These are phyloP conservation scores for Hydriomena furcata DNA, from an alignment of 2,888 invertebrate genomes.

Conservation along the genomic window DNA sequence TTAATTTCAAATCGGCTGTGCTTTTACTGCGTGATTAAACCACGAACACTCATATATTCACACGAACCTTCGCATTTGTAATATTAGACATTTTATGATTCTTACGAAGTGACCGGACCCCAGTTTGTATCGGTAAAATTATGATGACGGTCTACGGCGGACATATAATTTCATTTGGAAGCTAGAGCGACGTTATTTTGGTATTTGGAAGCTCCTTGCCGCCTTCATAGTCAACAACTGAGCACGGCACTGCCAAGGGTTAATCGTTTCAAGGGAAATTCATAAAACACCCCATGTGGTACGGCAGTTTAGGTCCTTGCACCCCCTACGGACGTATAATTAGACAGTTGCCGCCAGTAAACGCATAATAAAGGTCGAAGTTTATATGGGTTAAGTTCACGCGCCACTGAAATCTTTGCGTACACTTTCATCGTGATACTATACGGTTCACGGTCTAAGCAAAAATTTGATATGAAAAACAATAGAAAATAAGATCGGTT, in stretches of 20 bases:
- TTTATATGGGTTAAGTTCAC: slow-evolving; percentile 1
- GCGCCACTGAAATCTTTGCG: not conserved
- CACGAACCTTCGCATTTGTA: no score
- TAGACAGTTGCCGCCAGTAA: slow-evolving; percentile 19
- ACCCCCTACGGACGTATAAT: slow-evolving; percentile 18
- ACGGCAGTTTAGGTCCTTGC: slow-evolving; percentile 16
- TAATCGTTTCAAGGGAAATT: slow-evolving; percentile 12
- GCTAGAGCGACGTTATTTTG: not conserved
- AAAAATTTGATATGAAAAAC: no score
- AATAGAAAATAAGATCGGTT: no score
- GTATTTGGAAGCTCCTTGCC: no score
- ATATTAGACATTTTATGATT: no score
- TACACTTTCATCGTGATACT: no score
- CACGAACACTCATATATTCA: no score
- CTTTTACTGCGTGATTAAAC: no score
- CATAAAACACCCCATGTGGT: slow-evolving; percentile 14
- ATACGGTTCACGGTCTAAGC: no score
- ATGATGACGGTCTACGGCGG: not conserved
- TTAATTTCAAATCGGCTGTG: no score
- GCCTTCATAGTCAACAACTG: not conserved
- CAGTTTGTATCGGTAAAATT: no score
- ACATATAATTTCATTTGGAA: not conserved
- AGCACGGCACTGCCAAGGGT: slow-evolving; percentile 3
- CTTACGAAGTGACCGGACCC: no score
- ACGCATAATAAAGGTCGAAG: slow-evolving; percentile 17